phyloP scores from a whole-genome alignment of 1,140 invertebrate species.

The Mizuhopecten yessoensis region DNA sequence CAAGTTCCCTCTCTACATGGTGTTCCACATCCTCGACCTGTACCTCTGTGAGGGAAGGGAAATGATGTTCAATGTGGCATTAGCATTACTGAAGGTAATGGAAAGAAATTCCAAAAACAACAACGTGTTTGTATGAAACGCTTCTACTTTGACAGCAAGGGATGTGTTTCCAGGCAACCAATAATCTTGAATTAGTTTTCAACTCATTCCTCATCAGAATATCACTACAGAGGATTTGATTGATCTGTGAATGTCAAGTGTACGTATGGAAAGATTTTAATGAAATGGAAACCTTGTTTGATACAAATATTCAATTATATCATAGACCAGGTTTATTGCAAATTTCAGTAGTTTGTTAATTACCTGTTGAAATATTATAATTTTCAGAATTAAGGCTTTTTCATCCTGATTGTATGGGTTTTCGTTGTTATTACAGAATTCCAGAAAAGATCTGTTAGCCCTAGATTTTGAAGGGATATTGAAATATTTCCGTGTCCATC shows the following conservation, averaged over 20 bases:
- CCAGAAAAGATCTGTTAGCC: constrained; percentile 95
- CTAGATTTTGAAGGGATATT: constrained; percentile 98
- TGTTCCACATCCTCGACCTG: constrained; percentile 98
- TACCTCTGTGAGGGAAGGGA: constrained; percentile 94
- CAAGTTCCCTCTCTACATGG: constrained; percentile 98
- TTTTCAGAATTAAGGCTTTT: too few relatives aligned
- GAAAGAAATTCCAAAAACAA: neutral
- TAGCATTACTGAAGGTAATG: constrained; percentile 93
- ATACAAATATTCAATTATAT: too few relatives aligned
- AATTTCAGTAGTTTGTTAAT: too few relatives aligned
- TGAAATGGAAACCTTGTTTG: too few relatives aligned
- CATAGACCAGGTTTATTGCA: too few relatives aligned
- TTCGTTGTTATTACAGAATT: constrained; percentile 85
- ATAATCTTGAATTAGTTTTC: too few relatives aligned
- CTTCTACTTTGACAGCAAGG: neutral
- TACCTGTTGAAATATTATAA: too few relatives aligned
- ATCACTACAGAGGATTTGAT: too few relatives aligned
- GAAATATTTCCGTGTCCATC: constrained; percentile 95
- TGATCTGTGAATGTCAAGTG: too few relatives aligned
- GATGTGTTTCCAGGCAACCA: neutral
- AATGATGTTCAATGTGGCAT: constrained; percentile 97
- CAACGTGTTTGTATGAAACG: neutral
- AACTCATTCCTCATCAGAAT: too few relatives aligned
- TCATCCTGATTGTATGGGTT: neutral
- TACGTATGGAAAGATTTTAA: too few relatives aligned